Evolutionary conservation across 30 jellyfish, hydroid and myxozoan species (phyloP), one percentile per base, ranked within the genome.

Genomic region (Aurelia aurita): DNA sequence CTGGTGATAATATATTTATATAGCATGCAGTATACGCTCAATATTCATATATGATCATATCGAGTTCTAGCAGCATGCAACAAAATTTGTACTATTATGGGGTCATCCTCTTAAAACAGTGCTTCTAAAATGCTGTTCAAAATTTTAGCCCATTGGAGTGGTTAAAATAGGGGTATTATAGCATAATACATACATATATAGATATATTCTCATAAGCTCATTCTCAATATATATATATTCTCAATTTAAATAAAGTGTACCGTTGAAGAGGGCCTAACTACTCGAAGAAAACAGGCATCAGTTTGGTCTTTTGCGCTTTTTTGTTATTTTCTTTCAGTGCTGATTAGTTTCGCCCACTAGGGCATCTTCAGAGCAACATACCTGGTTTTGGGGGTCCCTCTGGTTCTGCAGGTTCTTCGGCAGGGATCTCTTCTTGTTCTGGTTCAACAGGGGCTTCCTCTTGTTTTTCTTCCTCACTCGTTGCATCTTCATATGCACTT

Each of bases 371-470:
- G 6, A 6, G 35, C 25, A 7, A n/a, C 77, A 19, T 69, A 77
- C 91, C 91, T 81, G 97, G 97, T 45, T 76, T 64, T 26, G 97
- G 62, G 22, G 97, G 94, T 26, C 91, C 91, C 72, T 80, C 94
- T 43, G 93, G 89, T 54, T 74, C 90, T 13, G 53, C 90, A 29
- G 88, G 66, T 78, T 65, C 90, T 16, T 68, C 86, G 10, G 72
- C 76, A n/a, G n/a, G 31, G 1, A 26, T 62, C 54, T 87, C 90
- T 21, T 46, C 73, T 49, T 69, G 70, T 25, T 68, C 96, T 20
- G 62, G 58, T 22, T 58, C 87, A 15, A 55, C 45, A 18, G 90
- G 64, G 14, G 60, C 83, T 23, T 81, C 74, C 29, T 62, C 89
- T 22, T 64, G 87, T 58, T 72, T 59, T 39, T 89, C 93, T 39